Evolutionary conservation across 2,888 invertebrate genomes (phyloP), one percentile per base, ranked within the genome.

Genomic region (Hyles lineata): DNA sequence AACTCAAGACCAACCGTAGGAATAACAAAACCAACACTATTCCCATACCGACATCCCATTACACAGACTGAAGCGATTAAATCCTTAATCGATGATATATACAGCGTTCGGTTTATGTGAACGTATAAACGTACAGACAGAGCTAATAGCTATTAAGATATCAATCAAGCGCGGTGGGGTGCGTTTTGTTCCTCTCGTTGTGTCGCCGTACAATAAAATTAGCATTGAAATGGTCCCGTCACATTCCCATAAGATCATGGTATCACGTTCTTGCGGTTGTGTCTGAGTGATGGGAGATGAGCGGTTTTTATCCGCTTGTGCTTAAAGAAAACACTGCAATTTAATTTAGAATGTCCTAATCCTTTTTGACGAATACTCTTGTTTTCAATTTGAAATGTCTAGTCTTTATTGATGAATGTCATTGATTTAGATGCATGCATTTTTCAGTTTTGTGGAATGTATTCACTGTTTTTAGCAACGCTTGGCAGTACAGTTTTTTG

Each of bases 141-240:
- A 52, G 43, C 72, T 82, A 82, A 82, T 84, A 78, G 80, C 89
- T 87, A 90, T 92, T 90, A 90, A 93, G 92, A 93, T 92, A 92
- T 92, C 90, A 90, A 92, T 92, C 92, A 92, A 72, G 71, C 74
- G 70, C 73, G 77, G 77, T 80, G 76, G 75, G 78, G 76, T 74
- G 77, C 82, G 82, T 83, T 85, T 84, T 78, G 80, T 85, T 84
- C 82, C 80, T 78, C 80, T 83, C 82, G 75, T 80, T 85, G 85
- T 84, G 83, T 83, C 79, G 76, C 80, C 77, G 80, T 78, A 83
- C 84, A 76, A 88, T 91, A 87, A 91, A 90, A 92, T 92, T 92
- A 90, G 89, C 92, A 92, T 92, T 76, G 89, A 80, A 92, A 92
- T 91, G 86, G 87, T 84, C 85, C 78, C 80, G 72, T 80, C 77